Percentiles rank a stretch among this genome's conserved stretches.
Conservation (phyloP, 2,113 vertebrate genomes). For the Microcebus murinus region DNA sequence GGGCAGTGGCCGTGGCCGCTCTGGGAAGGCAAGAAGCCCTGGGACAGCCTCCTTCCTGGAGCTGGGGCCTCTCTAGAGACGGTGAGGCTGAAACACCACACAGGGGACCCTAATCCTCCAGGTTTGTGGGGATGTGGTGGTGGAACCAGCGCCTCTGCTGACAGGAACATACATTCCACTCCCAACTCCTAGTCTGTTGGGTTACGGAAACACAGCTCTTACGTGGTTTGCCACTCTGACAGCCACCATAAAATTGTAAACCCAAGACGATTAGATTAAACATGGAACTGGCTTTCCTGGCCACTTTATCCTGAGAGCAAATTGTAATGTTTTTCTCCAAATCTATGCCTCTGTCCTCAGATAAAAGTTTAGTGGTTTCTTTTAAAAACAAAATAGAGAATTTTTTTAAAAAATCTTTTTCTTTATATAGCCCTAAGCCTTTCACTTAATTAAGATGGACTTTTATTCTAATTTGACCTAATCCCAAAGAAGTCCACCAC, state of each 20-base stretch:
- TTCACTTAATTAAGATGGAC: neutral
- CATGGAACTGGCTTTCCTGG: neutral
- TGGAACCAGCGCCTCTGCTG: neutral
- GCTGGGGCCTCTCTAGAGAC: neutral
- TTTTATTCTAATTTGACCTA: slow-evolving; percentile 47
- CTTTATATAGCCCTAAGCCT: neutral
- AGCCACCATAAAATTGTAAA: neutral
- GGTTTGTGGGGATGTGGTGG: neutral
- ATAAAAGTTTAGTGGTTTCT: slow-evolving; percentile 6
- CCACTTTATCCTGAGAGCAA: neutral
- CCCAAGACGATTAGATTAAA: neutral
- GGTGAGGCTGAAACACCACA: neutral
- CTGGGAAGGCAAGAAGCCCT: neutral
- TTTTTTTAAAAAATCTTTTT: neutral
- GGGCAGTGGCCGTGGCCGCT: neutral
- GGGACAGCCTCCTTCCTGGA: neutral
- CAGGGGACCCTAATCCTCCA: neutral
- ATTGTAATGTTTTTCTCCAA: neutral
- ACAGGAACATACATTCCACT: neutral
- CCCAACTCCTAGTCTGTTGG: neutral
- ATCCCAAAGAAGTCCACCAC: slow-evolving; percentile 27
- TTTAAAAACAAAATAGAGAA: neutral
- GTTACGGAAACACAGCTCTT: neutral
- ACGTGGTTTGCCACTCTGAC: neutral
- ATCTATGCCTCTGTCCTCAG: neutral